Evolutionary conservation across 1,140 invertebrate genomes (phyloP).

Genomic region (Macrobrachium nipponense): DNA sequence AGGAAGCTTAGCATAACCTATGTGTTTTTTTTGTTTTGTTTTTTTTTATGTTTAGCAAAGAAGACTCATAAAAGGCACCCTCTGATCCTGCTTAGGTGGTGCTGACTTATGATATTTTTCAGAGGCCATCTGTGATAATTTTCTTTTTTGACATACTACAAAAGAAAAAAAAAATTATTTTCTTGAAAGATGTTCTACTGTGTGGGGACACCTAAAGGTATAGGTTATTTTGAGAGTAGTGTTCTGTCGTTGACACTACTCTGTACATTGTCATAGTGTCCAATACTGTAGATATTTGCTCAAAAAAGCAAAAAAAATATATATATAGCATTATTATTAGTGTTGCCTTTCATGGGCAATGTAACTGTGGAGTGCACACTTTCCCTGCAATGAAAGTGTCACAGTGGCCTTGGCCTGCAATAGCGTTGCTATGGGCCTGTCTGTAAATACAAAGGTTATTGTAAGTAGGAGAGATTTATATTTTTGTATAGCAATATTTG

Average conservation of each 20-base stretch:
- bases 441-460: slow-evolving; percentile 57
- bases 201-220: not conserved
- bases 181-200: not conserved
- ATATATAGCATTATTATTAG: not conserved
- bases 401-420: slow-evolving; percentile 58
- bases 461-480: slow-evolving; percentile 53
- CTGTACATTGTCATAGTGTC: slow-evolving; percentile 6
- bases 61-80: slow-evolving; percentile 32
- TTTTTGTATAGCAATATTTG: slow-evolving; percentile 47
- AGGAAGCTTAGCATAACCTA: slow-evolving; percentile 31
- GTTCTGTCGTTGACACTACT: not conserved
- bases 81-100: slow-evolving; percentile 18
- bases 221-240: not conserved
- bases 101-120: slow-evolving; percentile 23
- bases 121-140: slow-evolving; percentile 51
- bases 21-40: slow-evolving; percentile 15
- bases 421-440: slow-evolving; percentile 56
- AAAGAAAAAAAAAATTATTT: slow-evolving; percentile 2
- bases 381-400: slow-evolving; percentile 38
- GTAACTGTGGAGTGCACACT: slow-evolving; percentile 42
- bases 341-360: slow-evolving; percentile 18
- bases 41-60: not conserved
- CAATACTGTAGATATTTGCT: not conserved
- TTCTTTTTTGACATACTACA: slow-evolving; percentile 8
- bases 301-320: not conserved